Percentiles rank a stretch among this genome's conserved stretches.
Evolutionary conservation across 1,140 invertebrate species (phyloP).

Genomic region (Ruditapes philippinarum): DNA sequence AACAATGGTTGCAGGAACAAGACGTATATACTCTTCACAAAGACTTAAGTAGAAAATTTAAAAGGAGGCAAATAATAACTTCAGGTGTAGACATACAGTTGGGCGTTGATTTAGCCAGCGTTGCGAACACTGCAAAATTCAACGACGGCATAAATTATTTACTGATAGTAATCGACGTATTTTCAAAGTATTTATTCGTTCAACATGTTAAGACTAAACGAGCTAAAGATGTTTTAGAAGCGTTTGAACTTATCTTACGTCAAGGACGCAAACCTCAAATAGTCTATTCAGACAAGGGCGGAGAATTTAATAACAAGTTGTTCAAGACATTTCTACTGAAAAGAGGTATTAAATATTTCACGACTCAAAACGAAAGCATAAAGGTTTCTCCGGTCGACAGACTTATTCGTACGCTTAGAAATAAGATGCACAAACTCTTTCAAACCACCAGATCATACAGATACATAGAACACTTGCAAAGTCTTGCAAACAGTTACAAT

Average conservation of each 20-base stretch:
- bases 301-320: not conserved
- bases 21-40: conserved; percentile 26
- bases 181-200: conserved; percentile 18
- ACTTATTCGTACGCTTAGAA: not conserved
- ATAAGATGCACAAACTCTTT: not conserved
- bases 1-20: conserved; percentile 41
- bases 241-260: not conserved
- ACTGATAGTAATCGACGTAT: conserved; percentile 46
- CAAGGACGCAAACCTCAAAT: not conserved
- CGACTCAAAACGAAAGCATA: conserved; percentile 15
- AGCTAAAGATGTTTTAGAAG: not conserved
- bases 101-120: conserved; percentile 29
- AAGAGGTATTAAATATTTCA: not conserved
- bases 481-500: not conserved
- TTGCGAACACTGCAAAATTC: not conserved
- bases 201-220: not conserved
- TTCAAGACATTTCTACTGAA: not conserved
- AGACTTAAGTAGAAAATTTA: conserved; percentile 15
- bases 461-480: not conserved
- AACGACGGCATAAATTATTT: conserved; percentile 47
- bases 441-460: not conserved
- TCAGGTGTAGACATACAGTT: not conserved
- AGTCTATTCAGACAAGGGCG: not conserved
- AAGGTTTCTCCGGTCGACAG: not conserved
- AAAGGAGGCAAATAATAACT: not conserved